These are phyloP conservation scores for Drosophila miranda DNA, from an alignment of 1,140 invertebrate species.

Conservation along the genomic window DNA sequence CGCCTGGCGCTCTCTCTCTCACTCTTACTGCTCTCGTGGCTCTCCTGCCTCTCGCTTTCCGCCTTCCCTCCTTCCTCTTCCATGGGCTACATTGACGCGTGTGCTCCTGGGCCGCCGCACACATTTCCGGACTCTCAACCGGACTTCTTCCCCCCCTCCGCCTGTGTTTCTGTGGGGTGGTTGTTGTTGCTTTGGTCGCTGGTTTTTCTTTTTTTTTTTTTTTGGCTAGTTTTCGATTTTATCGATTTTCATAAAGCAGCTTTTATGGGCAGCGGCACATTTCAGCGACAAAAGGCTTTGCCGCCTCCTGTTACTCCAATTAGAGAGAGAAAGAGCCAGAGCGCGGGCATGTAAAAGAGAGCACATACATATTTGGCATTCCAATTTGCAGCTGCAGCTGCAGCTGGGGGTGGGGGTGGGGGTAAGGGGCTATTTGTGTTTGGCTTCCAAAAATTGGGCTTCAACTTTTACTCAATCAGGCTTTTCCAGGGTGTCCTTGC, in stretches of 20 bases:
- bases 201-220: slow-evolving; percentile 27
- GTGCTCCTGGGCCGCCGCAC: slow-evolving; percentile 51
- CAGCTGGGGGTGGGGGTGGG: neutral
- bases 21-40: slow-evolving; percentile 6
- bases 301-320: slow-evolving; percentile 52
- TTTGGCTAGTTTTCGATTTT: slow-evolving; percentile 78
- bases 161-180: slow-evolving; percentile 28
- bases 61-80: slow-evolving; percentile 29
- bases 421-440: neutral
- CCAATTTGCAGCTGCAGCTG: slow-evolving; percentile 24
- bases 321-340: slow-evolving; percentile 29
- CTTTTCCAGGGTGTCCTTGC: slow-evolving; percentile 1
- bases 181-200: slow-evolving; percentile 30
- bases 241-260: slow-evolving; percentile 76
- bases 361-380: slow-evolving; percentile 45
- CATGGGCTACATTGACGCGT: slow-evolving; percentile 37
- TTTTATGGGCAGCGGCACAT: slow-evolving; percentile 40
- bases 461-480: slow-evolving; percentile 10
- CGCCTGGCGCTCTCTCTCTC: neutral
- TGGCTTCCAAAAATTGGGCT: slow-evolving; percentile 47
- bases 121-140: slow-evolving; percentile 64
- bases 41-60: slow-evolving; percentile 15
- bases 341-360: neutral
- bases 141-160: slow-evolving; percentile 1
- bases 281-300: slow-evolving; percentile 50